Evolutionary conservation across 1,140 invertebrate species (phyloP).

Genomic region (Cherax quadricarinatus): DNA sequence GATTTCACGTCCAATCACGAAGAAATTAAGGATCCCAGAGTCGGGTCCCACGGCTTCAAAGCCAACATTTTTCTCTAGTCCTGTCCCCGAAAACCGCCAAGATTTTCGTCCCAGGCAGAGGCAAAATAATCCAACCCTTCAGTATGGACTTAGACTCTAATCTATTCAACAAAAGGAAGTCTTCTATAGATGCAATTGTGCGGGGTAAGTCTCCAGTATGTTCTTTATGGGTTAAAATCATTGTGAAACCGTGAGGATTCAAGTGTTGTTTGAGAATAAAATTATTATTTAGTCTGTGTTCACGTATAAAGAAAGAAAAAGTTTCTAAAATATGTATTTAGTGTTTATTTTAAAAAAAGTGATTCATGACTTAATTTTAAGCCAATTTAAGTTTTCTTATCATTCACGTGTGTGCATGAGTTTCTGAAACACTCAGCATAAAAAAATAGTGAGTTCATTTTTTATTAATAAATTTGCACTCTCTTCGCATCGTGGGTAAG

Average conservation of each 20-base stretch:
- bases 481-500: background rate
- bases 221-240: background rate
- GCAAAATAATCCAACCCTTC: conserved; percentile 65
- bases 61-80: conserved; percentile 59
- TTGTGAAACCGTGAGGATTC: background rate
- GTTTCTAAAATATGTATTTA: too few species aligned
- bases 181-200: conserved; percentile 68
- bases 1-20: conserved; percentile 30
- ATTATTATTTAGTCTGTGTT: background rate
- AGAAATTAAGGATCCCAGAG: conserved; percentile 43
- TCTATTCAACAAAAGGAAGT: conserved; percentile 67
- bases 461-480: background rate
- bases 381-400: background rate
- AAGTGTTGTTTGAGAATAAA: background rate
- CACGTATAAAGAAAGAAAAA: background rate
- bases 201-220: conserved; percentile 48
- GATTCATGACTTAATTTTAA: background rate
- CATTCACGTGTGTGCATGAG: background rate
- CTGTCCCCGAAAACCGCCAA: conserved; percentile 68
- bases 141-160: conserved; percentile 68
- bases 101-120: conserved; percentile 64
- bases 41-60: conserved; percentile 40
- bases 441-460: background rate
- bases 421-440: background rate
- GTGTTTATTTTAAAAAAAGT: background rate